Evolutionary conservation across 2,113 vertebrate genomes (phyloP).

Genomic region (Serinus canaria): DNA sequence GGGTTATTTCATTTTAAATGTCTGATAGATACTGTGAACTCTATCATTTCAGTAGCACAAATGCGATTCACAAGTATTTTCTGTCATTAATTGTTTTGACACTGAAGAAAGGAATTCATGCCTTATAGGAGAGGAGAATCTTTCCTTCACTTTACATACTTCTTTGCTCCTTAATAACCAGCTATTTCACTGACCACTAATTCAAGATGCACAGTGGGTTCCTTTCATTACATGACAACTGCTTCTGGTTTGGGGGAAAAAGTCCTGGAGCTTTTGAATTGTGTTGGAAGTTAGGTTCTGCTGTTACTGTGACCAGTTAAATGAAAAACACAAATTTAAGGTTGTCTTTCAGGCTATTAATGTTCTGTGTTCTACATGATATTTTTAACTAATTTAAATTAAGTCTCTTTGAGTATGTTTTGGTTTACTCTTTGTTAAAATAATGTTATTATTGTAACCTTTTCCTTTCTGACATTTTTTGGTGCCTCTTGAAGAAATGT

Average conservation of each 20-base stretch:
- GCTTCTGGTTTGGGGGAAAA: neutral
- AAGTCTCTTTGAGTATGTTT: neutral
- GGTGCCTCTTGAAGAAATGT: neutral
- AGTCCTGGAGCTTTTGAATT: neutral
- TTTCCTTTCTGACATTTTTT: neutral
- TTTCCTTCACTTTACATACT: neutral
- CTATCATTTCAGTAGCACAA: neutral
- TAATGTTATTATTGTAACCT: neutral
- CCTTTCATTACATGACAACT: neutral
- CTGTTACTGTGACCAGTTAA: neutral
- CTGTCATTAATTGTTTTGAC: neutral
- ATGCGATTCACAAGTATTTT: neutral
- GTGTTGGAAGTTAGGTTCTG: neutral
- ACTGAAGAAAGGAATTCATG: neutral
- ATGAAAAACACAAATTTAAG: neutral
- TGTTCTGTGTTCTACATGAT: neutral
- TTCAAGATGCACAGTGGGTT: rapidly evolving
- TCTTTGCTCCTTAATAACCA: neutral
- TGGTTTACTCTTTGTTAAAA: neutral
- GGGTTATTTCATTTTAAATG: neutral
- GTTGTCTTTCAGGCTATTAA: neutral
- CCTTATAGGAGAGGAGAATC: neutral
- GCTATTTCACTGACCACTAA: neutral
- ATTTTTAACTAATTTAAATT: neutral
- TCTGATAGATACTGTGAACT: neutral